phyloP scores from a whole-genome alignment of 2,888 invertebrate genomes.

The Agonopterix heracliana region DNA sequence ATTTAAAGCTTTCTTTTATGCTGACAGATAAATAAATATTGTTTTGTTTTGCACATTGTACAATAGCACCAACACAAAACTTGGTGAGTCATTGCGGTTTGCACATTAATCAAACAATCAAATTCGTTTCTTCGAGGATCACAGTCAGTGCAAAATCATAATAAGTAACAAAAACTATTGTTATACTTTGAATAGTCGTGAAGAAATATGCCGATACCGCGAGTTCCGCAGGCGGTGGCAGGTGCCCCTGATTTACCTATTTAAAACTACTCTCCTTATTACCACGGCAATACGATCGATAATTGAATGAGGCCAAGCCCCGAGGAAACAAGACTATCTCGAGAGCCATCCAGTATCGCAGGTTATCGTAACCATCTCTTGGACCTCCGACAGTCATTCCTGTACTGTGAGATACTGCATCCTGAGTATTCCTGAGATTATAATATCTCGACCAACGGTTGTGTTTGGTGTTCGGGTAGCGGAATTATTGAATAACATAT shows the following conservation, averaged over 20 bases:
- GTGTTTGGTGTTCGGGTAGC: not conserved
- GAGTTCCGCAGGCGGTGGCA: constrained; percentile 8
- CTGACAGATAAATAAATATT: not conserved
- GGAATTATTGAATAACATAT: too few relatives aligned
- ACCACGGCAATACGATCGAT: too few relatives aligned
- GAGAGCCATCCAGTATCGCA: not conserved
- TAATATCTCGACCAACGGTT: constrained; percentile 1
- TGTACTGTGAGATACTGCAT: constrained; percentile 21
- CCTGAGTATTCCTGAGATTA: constrained; percentile 11
- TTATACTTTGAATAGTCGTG: too few relatives aligned
- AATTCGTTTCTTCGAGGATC: too few relatives aligned
- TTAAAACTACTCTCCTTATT: not conserved
- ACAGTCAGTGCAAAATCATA: too few relatives aligned
- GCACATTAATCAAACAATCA: too few relatives aligned
- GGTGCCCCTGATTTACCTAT: constrained; percentile 16
- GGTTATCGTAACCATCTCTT: constrained; percentile 6
- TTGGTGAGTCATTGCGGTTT: too few relatives aligned
- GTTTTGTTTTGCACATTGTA: too few relatives aligned
- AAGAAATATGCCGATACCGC: not conserved
- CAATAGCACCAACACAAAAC: too few relatives aligned
- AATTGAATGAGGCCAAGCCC: not conserved
- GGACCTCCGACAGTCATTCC: constrained; percentile 17
- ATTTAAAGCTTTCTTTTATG: not conserved
- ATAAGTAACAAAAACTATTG: too few relatives aligned
- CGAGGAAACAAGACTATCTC: constrained; percentile 4